Evolutionary conservation across 1,140 invertebrate genomes (phyloP), one percentile per base, ranked within the genome.

Genomic region (Lordiphosa mommai): DNA sequence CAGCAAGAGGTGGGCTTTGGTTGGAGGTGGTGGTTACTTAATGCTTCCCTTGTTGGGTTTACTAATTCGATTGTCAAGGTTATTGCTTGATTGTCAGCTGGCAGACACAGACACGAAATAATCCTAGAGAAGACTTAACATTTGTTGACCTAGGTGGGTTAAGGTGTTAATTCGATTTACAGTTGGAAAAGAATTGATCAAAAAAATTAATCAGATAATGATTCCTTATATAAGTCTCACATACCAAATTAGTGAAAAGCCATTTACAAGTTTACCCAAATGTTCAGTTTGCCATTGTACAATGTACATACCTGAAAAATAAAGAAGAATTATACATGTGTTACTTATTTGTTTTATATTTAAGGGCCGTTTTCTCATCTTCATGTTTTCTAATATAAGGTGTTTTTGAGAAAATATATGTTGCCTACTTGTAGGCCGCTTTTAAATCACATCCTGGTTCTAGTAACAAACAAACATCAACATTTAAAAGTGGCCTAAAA

Each of bases 21-120:
- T 34, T 49, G 46, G 40, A 48, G 50, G 55, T 46, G 36, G 38
- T 72, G 14, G 14, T 37, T 58, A 55, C 65, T 58, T 56, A 64
- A 49, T 60, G 55, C 50, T 51, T 63, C 34, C 40, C 10, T 64
- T 32, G 53, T 70, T 70, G 9, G 27, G 37, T 51, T 60, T 49
- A 51, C 79, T 71, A 76, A 65, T 70, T 74, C 65, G 65, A 80
- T 71, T 67, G 74, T 38, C 74, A 80, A 80, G 74, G 74, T 80
- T 80, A 57, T 66, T 48, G 17, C 3, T 9, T 34, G 29, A 34
- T 32, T 74, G 71, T 73, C 60, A 60, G 56, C 33, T 37, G 36
- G 3, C 23, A 36, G 43, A 60, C 40, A 13, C 36, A 13, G 12
- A 14, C 10, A 10, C 20, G 40, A 36, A 27, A 27, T 27, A 27